Evolutionary conservation across 1,140 invertebrate species (phyloP).

Genomic region (Arctopsyche grandis): DNA sequence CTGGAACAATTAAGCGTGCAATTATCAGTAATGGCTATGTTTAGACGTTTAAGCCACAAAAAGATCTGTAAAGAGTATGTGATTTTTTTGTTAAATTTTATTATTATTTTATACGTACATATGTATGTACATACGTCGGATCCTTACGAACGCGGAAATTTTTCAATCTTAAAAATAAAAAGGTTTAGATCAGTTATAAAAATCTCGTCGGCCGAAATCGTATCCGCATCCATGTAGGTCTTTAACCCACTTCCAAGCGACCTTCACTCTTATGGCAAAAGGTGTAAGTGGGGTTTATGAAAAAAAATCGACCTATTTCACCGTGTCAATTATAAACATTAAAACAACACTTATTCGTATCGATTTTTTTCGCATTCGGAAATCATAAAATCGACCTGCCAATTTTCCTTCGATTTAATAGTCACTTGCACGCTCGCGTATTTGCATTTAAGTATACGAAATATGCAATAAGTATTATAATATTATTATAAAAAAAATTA

Average conservation of each 20-base stretch:
- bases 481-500: too few relatives aligned
- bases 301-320: constrained; percentile 20
- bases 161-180: not conserved
- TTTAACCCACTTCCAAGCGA: constrained; percentile 1
- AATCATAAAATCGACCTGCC: too few relatives aligned
- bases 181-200: constrained; percentile 19
- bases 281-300: not conserved
- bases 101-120: not conserved
- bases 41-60: not conserved
- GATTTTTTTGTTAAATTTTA: too few relatives aligned
- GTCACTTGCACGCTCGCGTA: too few relatives aligned
- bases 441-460: too few relatives aligned
- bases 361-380: not conserved
- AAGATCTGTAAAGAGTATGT: not conserved
- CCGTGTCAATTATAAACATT: not conserved
- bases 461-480: too few relatives aligned
- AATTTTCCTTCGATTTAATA: too few relatives aligned
- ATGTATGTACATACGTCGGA: not conserved
- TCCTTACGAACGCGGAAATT: constrained; percentile 17
- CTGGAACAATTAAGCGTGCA: not conserved
- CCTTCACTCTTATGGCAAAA: not conserved
- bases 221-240: constrained; percentile 21
- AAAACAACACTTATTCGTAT: not conserved
- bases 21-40: constrained; percentile 4
- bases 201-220: not conserved